phyloP scores from a whole-genome alignment of 2,888 invertebrate genomes.

The Drosophila picticornis region DNA sequence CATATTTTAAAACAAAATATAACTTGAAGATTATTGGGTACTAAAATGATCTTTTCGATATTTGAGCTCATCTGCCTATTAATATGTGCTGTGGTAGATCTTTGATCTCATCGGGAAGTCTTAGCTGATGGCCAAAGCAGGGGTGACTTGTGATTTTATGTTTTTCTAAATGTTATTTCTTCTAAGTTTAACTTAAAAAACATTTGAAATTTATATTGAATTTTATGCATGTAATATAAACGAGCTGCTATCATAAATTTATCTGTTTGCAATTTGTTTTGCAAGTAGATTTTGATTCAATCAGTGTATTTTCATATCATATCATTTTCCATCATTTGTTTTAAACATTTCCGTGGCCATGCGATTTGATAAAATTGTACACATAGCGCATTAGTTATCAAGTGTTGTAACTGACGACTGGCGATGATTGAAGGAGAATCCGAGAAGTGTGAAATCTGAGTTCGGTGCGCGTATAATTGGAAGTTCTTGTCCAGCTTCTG shows the following conservation, averaged over 20 bases:
- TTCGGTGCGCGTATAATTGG: constrained; percentile 47
- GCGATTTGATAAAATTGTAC: constrained; percentile 48
- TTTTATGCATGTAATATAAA: neutral
- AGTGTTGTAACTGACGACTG: constrained; percentile 39
- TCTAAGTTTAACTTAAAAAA: neutral
- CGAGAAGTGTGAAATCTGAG: constrained; percentile 30
- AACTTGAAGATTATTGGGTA: neutral
- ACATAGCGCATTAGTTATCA: constrained; percentile 51
- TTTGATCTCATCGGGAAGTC: neutral
- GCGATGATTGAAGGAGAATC: constrained; percentile 16
- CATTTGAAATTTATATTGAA: neutral
- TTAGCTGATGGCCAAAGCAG: neutral
- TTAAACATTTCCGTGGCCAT: constrained; percentile 25
- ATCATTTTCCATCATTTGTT: neutral
- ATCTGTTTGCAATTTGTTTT: neutral
- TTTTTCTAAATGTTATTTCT: neutral
- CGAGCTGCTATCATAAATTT: neutral
- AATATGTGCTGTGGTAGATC: neutral
- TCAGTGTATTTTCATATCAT: too few species aligned
- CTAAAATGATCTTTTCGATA: neutral
- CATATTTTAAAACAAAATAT: neutral
- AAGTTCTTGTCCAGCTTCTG: constrained; percentile 54
- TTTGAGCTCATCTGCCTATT: neutral
- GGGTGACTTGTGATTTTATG: neutral
- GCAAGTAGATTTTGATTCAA: neutral